Conservation (phyloP, 2,797 vertebrate genomes). For the Ctenochaetus hawaiiensis region DNA sequence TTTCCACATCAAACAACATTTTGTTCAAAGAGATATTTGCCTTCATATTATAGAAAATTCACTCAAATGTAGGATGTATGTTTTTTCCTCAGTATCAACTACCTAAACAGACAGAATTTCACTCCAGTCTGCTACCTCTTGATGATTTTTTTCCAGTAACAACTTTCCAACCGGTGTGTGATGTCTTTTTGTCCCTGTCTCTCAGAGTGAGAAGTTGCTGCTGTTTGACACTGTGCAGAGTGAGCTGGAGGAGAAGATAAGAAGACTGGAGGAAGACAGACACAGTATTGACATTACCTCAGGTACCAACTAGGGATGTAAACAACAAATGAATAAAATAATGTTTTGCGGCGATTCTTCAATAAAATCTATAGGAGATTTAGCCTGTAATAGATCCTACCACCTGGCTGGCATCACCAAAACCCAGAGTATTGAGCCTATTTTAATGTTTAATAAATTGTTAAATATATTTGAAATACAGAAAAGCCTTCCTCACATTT, state of each 20-base stretch:
- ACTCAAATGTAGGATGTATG: background rate
- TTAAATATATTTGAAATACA: no score
- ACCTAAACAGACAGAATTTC: no score
- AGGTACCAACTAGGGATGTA: constrained; percentile 78
- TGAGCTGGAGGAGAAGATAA: constrained; percentile 98
- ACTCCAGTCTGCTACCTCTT: background rate
- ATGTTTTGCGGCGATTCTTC: background rate
- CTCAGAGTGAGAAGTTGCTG: constrained; percentile 97
- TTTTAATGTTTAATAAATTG: no score
- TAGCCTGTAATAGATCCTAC: no score
- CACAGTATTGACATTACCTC: constrained; percentile 99
- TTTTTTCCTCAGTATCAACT: no score
- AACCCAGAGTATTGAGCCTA: no score
- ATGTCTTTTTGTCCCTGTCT: background rate
- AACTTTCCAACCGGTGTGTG: no score
- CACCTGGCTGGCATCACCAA: no score
- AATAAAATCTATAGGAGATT: no score
- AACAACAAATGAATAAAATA: background rate
- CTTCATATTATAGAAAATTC: background rate
- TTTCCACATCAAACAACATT: background rate
- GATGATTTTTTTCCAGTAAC: background rate
- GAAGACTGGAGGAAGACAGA: constrained; percentile 96
- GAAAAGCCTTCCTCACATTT: no score
- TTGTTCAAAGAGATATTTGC: background rate
- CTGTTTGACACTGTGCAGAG: constrained; percentile 97